Base-by-base conservation (phyloP, 2,797 vertebrate genomes). In the Caiman crocodilus region DNA sequence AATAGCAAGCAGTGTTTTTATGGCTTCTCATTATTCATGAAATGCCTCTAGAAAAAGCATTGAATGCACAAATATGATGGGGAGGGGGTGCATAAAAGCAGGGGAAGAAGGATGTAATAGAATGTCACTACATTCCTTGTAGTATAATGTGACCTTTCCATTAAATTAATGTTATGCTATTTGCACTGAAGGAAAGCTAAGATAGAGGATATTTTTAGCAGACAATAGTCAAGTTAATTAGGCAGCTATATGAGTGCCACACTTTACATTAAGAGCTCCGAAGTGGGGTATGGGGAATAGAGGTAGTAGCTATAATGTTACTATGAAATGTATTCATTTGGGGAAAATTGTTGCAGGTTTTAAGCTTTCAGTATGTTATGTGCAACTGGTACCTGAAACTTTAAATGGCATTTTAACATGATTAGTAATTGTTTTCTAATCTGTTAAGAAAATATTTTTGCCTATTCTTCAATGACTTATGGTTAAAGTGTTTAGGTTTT, bases 171-270 rank as follows among this genome's bases (percentile, higher is more conserved):
- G 16, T 88, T 85, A 35, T 91, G 80, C 79, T 84, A 67, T 87
- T 94, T 92, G 74, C 85, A 93, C 82, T 91, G 81, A 95, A 93
- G 79, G 71, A 94, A 82, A 92, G 69, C 64, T 58, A 89, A 95
- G 89, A 89, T 56, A 90, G 80, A 65, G 80, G 75, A 21, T 89
- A 81, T 93, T 96, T 96, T 93, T 82, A 88, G 89, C 73, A 83
- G 42, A 76, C 17, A 82, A 92, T 79, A 95, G 82, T 85, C 56
- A 91, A 94, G 91, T 91, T 96, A 96, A 96, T 97, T 95, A 95
- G 76, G 74, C 81, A 94, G 82, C 86, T 93, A 57, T 92, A 59
- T 91, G 92, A 85, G 90, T 90, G 90, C 84, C 90, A 63, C 15
- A 60, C 77, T 94, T 84, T 90, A 80, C 26, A 15, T 92, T 92